A percentile compares a stretch with the other conserved stretches of the same genome.
phyloP scores from a whole-genome alignment of 2,888 invertebrate species.

The Scaptodrosophila latifasciaeformis region DNA sequence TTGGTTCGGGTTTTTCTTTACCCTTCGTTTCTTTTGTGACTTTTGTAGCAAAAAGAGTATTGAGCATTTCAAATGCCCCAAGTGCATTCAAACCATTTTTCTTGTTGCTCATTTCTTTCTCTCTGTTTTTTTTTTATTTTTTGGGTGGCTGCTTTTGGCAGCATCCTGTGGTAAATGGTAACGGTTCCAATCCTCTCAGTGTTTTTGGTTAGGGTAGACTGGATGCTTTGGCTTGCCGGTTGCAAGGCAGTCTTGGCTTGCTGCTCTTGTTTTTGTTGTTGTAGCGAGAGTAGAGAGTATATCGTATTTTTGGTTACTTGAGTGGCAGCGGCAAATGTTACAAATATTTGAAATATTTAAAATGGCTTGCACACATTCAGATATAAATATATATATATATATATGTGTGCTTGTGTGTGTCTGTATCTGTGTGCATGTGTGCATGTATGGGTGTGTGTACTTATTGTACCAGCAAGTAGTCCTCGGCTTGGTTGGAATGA shows the following conservation, averaged over 20 bases:
- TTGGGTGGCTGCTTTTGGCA: conserved; percentile 56
- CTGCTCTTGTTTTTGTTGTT: not conserved
- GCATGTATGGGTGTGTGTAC: conserved; percentile 14
- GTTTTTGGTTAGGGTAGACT: conserved; percentile 12
- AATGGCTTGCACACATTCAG: conserved; percentile 51
- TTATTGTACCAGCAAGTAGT: too few species aligned
- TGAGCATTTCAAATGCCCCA: too few species aligned
- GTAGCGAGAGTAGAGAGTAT: conserved; percentile 1
- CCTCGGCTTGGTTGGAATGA: too few species aligned
- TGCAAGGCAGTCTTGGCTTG: not conserved
- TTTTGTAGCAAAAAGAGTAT: too few species aligned
- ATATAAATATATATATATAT: conserved; percentile 14
- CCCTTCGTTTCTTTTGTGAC: too few species aligned
- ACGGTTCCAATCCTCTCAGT: conserved; percentile 17
- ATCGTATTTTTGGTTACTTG: conserved; percentile 49
- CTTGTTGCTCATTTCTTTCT: not conserved
- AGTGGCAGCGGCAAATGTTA: conserved; percentile 59
- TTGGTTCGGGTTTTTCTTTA: too few species aligned
- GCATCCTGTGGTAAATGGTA: conserved; percentile 62
- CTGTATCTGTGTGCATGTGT: too few species aligned
- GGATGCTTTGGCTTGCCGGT: not conserved
- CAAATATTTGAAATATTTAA: conserved; percentile 68
- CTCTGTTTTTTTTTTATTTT: not conserved
- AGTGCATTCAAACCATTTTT: too few species aligned
- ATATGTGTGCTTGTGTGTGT: conserved; percentile 11